Base-by-base conservation (phyloP, 2,113 vertebrate species). In the Pitta sordida region DNA sequence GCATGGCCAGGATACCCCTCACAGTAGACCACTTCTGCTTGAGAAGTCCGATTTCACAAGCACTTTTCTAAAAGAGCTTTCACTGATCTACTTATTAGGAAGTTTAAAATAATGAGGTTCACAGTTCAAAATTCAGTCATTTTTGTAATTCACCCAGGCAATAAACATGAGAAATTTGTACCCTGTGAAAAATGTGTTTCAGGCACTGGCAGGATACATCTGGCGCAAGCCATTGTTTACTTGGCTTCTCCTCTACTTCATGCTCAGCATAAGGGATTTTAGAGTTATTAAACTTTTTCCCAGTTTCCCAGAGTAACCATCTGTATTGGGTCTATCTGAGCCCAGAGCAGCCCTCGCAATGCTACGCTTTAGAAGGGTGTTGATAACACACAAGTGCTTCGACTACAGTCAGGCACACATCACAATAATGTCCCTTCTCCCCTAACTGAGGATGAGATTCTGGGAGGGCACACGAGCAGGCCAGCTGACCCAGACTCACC, bases 71-170 rank as follows among this genome's bases (percentile, higher is more conserved):
- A 93, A 88, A 70, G 19, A 53, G 32, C 32, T 78, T 91, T 85
- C 55, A 23, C 6, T 73, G 63, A 49, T 63, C 67, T 65, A 19
- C 78, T 83, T 74, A 74, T 73, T 80, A 84, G 44, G 59, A 93
- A 91, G 21, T 74, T 91, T 60, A 88, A 79, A 93, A 91, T 77
- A 91, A 74, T 36, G 76, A 78, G 89, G 68, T 87, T 94, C 91
- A 58, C 2, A 10, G 96, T 95, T 93, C 87, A 68, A 88, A 96
- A 52, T 68, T 92, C 60, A 82, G 63, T 64, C 73, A 56, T 86
- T 96, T 94, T 83, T 92, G 64, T 63, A 75, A 93, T 95, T 91
- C 52, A n/a, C 37, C 58, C 73, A 83, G 39, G 62, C 58, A 2
- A 87, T 60, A 90, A 90, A 83, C 7, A 69, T 41, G 58, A 95